Conservation (phyloP, 2,113 vertebrate genomes). For the Ceratotherium simum region DNA sequence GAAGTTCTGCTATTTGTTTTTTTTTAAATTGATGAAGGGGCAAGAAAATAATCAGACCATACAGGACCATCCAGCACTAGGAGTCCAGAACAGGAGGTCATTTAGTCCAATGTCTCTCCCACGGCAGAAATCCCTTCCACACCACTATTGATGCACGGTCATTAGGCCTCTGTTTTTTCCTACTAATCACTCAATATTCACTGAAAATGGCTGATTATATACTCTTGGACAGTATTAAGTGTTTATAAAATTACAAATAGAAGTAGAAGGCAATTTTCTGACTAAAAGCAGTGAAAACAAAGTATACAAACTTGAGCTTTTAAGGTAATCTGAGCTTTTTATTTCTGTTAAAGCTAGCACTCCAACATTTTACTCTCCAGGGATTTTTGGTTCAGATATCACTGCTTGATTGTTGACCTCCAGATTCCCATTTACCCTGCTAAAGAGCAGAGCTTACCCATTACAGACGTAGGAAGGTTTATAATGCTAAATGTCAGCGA, state of each 20-base stretch:
- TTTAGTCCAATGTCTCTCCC: background rate
- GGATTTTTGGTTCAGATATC: background rate
- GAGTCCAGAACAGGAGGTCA: background rate
- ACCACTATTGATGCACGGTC: background rate
- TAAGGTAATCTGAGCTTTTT: background rate
- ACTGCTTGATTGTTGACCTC: constrained; percentile 24
- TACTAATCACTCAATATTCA: background rate
- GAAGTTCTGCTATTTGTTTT: background rate
- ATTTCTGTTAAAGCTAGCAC: background rate
- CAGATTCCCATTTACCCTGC: background rate
- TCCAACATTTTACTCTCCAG: background rate
- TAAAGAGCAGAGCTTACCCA: background rate
- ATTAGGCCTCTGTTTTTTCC: background rate
- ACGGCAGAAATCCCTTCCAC: background rate
- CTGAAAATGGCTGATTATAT: background rate
- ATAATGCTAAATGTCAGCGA: constrained; percentile 6
- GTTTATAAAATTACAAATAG: constrained; percentile 22
- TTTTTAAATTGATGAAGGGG: background rate
- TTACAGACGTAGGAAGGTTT: background rate
- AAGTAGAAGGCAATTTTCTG: constrained; percentile 36
- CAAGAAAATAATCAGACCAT: constrained; percentile 37
- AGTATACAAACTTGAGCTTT: background rate
- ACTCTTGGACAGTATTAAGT: background rate
- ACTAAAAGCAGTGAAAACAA: constrained; percentile 57
- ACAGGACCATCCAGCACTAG: background rate